Percentiles rank a stretch among this genome's conserved stretches.
Evolutionary conservation across 2,113 vertebrate genomes (phyloP).

Genomic region (Thomomys bottae): DNA sequence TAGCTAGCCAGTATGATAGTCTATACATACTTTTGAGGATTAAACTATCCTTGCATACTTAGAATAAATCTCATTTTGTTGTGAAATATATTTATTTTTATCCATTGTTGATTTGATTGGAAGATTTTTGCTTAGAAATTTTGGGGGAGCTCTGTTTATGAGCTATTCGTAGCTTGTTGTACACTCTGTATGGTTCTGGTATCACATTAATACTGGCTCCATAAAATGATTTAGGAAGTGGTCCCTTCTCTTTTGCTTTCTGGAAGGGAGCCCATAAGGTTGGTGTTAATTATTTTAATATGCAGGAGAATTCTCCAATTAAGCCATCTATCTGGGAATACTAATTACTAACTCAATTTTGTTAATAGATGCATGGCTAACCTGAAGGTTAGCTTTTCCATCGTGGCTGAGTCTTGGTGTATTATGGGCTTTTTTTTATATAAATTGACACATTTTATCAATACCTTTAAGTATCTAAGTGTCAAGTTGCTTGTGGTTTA

Average conservation of each 20-base stretch:
- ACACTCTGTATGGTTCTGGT: not conserved
- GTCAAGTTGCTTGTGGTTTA: not conserved
- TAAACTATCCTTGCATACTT: not conserved
- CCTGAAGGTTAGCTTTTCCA: not conserved
- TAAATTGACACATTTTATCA: not conserved
- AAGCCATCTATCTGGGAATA: not conserved
- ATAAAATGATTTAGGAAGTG: not conserved
- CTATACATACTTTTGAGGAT: not conserved
- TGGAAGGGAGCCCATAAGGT: not conserved
- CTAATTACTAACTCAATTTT: conserved; percentile 13
- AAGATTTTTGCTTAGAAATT: not conserved
- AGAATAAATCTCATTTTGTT: not conserved
- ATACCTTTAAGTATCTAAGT: not conserved
- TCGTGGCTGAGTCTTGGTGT: not conserved
- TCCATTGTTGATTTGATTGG: not conserved
- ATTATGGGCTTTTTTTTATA: conserved; percentile 3
- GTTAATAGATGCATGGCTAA: not conserved
- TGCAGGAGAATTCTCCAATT: not conserved
- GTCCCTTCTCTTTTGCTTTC: conserved; percentile 1
- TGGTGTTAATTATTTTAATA: conserved; percentile 2
- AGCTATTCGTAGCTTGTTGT: not conserved
- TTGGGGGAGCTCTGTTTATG: not conserved
- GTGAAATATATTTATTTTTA: not conserved
- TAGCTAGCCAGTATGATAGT: not conserved
- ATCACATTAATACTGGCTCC: not conserved